Conservation (phyloP, 2,888 invertebrate species). For the Nemapogon koenigi region DNA sequence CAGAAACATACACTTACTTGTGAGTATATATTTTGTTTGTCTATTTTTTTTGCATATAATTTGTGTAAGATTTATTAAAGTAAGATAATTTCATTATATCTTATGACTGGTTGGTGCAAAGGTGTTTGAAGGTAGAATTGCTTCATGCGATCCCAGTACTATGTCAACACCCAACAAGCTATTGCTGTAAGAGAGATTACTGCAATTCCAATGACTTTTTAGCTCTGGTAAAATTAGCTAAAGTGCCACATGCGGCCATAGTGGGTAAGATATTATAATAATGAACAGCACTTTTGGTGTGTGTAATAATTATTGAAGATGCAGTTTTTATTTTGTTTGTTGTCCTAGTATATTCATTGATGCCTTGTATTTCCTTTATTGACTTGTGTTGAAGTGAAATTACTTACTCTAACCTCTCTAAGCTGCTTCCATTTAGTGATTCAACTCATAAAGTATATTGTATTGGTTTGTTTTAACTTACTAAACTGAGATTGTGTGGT, state of each 20-base stretch:
- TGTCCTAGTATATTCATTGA: conserved; percentile 50
- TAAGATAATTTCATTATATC: neutral
- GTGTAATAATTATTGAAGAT: conserved; percentile 42
- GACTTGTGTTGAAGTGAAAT: conserved; percentile 61
- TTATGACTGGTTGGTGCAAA: conserved; percentile 38
- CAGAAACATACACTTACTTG: conserved; percentile 77
- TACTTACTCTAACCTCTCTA: conserved; percentile 46
- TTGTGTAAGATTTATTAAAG: neutral
- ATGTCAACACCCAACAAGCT: conserved; percentile 43
- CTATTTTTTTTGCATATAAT: neutral
- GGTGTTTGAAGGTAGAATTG: conserved; percentile 64
- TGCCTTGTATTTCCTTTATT: conserved; percentile 50
- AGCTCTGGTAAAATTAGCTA: conserved; percentile 36
- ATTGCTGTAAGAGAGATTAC: conserved; percentile 52
- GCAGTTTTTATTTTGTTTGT: conserved; percentile 54
- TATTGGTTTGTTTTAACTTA: conserved; percentile 65
- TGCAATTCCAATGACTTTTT: conserved; percentile 51
- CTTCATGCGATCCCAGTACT: conserved; percentile 58
- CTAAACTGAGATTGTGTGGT: conserved; percentile 63
- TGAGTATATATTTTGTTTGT: conserved; percentile 53
- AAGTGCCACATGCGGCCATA: conserved; percentile 32
- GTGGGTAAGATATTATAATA: conserved; percentile 49
- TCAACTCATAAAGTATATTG: too few species aligned
- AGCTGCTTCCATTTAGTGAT: conserved; percentile 59
- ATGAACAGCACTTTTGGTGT: conserved; percentile 37